phyloP scores from a whole-genome alignment of 2,113 vertebrate species.

The Ibidorhyncha struthersii region DNA sequence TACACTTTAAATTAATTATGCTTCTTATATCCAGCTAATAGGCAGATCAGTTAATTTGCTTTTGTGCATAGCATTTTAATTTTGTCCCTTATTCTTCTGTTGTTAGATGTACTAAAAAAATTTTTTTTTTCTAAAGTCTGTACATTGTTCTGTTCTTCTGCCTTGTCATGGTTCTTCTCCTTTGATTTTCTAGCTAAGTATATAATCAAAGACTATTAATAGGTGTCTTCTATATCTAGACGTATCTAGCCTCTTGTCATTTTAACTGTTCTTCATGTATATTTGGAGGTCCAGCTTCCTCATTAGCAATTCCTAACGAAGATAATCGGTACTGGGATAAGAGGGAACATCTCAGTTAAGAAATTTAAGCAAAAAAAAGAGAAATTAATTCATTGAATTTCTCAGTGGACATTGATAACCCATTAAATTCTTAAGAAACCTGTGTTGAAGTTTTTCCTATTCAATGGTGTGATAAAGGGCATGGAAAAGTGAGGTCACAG shows the following conservation, averaged over 20 bases:
- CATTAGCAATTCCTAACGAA: background rate
- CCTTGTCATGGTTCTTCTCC: background rate
- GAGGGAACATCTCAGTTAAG: background rate
- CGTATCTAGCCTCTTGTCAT: background rate
- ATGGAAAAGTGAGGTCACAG: background rate
- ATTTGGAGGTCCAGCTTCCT: background rate
- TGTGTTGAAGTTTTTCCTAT: background rate
- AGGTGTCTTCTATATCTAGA: background rate
- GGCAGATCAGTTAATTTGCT: background rate
- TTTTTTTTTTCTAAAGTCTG: background rate
- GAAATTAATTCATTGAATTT: background rate
- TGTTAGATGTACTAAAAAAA: background rate
- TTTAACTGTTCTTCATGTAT: background rate
- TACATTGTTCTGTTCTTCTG: background rate
- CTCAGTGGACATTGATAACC: background rate
- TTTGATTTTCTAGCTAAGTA: background rate
- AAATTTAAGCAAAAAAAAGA: background rate
- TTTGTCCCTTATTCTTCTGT: background rate
- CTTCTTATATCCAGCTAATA: background rate
- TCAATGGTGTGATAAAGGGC: background rate
- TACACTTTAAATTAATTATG: constrained; percentile 6
- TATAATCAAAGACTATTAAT: background rate
- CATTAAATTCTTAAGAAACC: background rate
- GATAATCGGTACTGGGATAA: background rate
- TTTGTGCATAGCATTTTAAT: background rate